Evolutionary conservation across 2,888 invertebrate genomes (phyloP).

Genomic region (Epistrophella euchroma): DNA sequence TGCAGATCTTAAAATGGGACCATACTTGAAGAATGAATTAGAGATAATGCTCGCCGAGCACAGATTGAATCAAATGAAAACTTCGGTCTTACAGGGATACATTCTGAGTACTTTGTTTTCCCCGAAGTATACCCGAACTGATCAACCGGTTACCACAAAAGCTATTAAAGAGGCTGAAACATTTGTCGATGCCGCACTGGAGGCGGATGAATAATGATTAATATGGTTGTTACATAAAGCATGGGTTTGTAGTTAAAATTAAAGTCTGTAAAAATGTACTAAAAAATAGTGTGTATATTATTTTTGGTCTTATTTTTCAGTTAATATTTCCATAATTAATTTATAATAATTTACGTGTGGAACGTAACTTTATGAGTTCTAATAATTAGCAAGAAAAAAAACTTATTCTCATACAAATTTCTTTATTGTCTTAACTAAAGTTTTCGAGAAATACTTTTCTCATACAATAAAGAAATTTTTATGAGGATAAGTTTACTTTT

Average conservation of each 20-base stretch:
- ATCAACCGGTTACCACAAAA: constrained; percentile 79
- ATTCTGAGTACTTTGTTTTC: constrained; percentile 78
- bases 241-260: not conserved
- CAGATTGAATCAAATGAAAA: constrained; percentile 79
- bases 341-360: too few relatives aligned
- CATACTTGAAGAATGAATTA: constrained; percentile 79
- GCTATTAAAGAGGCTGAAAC: constrained; percentile 81
- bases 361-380: too few relatives aligned
- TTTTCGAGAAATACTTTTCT: too few relatives aligned
- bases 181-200: constrained; percentile 79
- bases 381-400: too few relatives aligned
- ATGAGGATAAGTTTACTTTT: too few relatives aligned
- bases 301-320: too few relatives aligned
- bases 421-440: too few relatives aligned
- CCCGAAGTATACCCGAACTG: constrained; percentile 77
- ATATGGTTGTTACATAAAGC: not conserved
- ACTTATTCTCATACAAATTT: too few relatives aligned
- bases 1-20: constrained; percentile 81
- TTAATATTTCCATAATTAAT: too few relatives aligned
- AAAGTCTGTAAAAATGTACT: not conserved
- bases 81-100: constrained; percentile 79
- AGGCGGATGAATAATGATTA: constrained; percentile 55
- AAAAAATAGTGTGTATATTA: too few relatives aligned
- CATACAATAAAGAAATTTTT: too few relatives aligned
- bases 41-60: constrained; percentile 79